Evolutionary conservation across 2,888 invertebrate species (phyloP), one percentile per base, ranked within the genome.

Genomic region (Apotomis turbidana): DNA sequence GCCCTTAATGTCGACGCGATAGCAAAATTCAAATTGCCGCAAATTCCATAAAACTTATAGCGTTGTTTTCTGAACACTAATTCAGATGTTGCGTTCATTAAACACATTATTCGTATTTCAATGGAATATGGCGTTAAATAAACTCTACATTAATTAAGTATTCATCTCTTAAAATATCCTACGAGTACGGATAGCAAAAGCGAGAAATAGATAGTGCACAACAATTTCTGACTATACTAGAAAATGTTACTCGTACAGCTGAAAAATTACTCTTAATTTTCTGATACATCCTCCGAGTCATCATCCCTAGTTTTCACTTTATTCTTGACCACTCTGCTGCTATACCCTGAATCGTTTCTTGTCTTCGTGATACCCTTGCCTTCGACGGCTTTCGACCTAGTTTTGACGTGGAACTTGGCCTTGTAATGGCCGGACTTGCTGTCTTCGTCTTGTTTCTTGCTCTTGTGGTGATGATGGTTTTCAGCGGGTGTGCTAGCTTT

Each of bases 281-380:
- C 90, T 0, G 93, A 93, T 9, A 86, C 71, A 68, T 93, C 91
- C 0, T 92, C 90, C 0, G 93, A 93, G 8, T 90, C 76, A 57
- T 93, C 92, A 66, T 92, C 91, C 58, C 83, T 83, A 15, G 87
- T 73, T 80, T 90, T 92, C 44, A 91, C 87, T 76, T 89, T 90
- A 75, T 91, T 92, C 73, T 88, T 90, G 4, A 78, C 57, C 5
- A 76, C 36, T 74, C 87, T 80, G 57, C 77, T 83, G 1, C 76
- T 67, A 76, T 88, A 90, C 0, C 77, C 80, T 0, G 90, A 90
- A 9, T 91, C 91, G 69, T 88, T 87, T 4, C 79, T 82, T 63
- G 92, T 92, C 68, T 91, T 92, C 0, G 77, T 51, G 0, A 87
- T 70, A 0, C 90, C 89, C 71, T 93, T 93, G 0, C 90, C 89